These are phyloP conservation scores for Plagiodera versicolora DNA, from an alignment of 2,888 invertebrate species.

Conservation along the genomic window DNA sequence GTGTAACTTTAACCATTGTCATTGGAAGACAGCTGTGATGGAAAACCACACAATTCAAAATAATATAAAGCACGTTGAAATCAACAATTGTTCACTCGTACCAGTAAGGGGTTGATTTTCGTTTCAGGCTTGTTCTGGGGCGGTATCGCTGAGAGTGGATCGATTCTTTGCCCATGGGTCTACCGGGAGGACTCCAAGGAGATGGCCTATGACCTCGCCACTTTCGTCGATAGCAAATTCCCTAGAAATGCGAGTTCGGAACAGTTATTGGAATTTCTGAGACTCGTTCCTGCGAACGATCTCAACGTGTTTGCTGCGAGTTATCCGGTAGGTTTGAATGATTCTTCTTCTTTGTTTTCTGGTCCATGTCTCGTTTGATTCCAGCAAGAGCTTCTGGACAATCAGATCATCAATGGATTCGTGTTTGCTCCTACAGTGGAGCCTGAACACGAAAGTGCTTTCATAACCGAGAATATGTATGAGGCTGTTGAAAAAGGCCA, in stretches of 20 bases:
- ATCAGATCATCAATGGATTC: conserved; percentile 32
- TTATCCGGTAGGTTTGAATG: conserved; percentile 12
- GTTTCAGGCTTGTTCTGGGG: conserved; percentile 42
- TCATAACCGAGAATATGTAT: conserved; percentile 30
- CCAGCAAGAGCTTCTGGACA: conserved; percentile 26
- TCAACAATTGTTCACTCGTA: no score
- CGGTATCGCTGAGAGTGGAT: conserved; percentile 49
- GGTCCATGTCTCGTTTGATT: conserved; percentile 4
- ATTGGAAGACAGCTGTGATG: no score
- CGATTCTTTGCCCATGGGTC: conserved; percentile 48
- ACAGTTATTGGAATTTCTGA: conserved; percentile 33
- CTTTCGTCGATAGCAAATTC: conserved; percentile 37
- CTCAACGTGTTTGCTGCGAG: conserved; percentile 31
- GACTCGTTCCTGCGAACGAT: conserved; percentile 29
- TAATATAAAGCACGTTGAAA: no score
- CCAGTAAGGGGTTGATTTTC: neutral
- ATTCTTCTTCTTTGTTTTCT: neutral
- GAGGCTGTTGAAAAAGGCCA: conserved; percentile 27
- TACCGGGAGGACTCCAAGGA: conserved; percentile 42
- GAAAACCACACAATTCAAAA: no score
- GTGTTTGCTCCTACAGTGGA: conserved; percentile 34
- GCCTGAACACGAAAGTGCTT: conserved; percentile 32
- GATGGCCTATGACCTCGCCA: conserved; percentile 39
- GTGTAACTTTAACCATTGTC: no score
- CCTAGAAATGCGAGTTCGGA: conserved; percentile 30